Conservation (phyloP, 2,888 invertebrate species). For the Idaea straminata region DNA sequence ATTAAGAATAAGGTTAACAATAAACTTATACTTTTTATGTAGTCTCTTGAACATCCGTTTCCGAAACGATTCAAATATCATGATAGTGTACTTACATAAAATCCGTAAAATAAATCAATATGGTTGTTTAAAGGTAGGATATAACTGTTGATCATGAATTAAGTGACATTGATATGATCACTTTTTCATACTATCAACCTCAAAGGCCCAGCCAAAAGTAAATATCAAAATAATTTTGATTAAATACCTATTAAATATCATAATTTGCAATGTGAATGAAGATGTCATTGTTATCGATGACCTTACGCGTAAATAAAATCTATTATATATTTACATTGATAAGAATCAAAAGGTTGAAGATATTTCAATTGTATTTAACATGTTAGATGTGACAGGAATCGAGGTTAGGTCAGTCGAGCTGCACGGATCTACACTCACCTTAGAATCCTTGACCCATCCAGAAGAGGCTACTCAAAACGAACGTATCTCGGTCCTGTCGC, state of each 20-base stretch:
- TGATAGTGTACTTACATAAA: neutral
- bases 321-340: slow-evolving; percentile 19
- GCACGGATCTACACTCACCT: slow-evolving; percentile 73
- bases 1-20: too few relatives aligned
- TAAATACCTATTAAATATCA: neutral
- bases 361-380: slow-evolving; percentile 56
- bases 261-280: neutral
- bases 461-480: slow-evolving; percentile 75
- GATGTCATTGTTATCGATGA: neutral
- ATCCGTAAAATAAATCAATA: neutral
- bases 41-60: neutral
- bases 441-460: slow-evolving; percentile 78
- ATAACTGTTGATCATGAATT: neutral
- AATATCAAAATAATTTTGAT: neutral
- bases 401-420: slow-evolving; percentile 65
- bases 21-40: too few relatives aligned
- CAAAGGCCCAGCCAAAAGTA: too few relatives aligned
- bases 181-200: too few relatives aligned
- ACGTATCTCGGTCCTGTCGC: slow-evolving; percentile 74
- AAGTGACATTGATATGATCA: neutral
- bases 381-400: slow-evolving; percentile 58
- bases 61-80: neutral
- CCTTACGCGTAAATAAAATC: neutral
- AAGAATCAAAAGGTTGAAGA: slow-evolving; percentile 25
- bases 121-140: neutral